A percentile compares a stretch with the other conserved stretches of the same genome.
Conservation (phyloP, 2,797 vertebrate genomes). For the Phoxinus dragarum region DNA sequence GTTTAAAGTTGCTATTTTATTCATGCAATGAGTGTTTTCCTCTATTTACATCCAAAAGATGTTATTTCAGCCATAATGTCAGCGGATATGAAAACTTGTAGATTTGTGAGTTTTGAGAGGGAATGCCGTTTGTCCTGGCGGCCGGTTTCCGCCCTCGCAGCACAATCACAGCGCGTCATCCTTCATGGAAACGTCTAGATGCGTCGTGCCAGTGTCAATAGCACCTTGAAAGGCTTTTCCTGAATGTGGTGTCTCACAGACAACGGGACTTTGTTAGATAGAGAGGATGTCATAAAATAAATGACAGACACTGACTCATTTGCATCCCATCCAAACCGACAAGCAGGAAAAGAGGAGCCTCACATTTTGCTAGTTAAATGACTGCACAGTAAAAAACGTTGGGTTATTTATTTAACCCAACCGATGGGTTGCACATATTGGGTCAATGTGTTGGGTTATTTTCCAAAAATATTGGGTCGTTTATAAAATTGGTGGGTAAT, state of each 20-base stretch:
- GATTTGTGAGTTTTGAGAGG: conserved; percentile 62
- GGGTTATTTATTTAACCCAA: too few species aligned
- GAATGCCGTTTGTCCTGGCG: conserved; percentile 73
- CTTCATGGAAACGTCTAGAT: conserved; percentile 68
- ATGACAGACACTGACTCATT: conserved; percentile 21
- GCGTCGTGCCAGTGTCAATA: conserved; percentile 72
- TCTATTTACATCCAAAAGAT: conserved; percentile 60
- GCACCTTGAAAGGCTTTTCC: conserved; percentile 70
- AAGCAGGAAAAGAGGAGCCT: conserved; percentile 8
- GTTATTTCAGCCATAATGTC: conserved; percentile 68
- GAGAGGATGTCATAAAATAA: conserved; percentile 48
- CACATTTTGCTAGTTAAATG: conserved; percentile 63
- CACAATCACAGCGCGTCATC: conserved; percentile 64
- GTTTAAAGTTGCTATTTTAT: conserved; percentile 60
- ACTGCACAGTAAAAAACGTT: neutral
- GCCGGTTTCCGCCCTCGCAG: conserved; percentile 47
- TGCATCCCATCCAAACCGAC: neutral
- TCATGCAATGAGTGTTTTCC: conserved; percentile 66
- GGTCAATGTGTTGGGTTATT: too few species aligned
- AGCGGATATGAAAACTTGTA: conserved; percentile 66
- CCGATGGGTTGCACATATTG: too few species aligned
- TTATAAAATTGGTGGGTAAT: too few species aligned
- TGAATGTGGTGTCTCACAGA: conserved; percentile 54
- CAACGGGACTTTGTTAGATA: conserved; percentile 50
- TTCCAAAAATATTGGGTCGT: too few species aligned